Percentiles rank a stretch among this genome's conserved stretches.
These are phyloP conservation scores for Drosophila pectinifera DNA, from an alignment of 1,140 invertebrate genomes.

Conservation along the genomic window DNA sequence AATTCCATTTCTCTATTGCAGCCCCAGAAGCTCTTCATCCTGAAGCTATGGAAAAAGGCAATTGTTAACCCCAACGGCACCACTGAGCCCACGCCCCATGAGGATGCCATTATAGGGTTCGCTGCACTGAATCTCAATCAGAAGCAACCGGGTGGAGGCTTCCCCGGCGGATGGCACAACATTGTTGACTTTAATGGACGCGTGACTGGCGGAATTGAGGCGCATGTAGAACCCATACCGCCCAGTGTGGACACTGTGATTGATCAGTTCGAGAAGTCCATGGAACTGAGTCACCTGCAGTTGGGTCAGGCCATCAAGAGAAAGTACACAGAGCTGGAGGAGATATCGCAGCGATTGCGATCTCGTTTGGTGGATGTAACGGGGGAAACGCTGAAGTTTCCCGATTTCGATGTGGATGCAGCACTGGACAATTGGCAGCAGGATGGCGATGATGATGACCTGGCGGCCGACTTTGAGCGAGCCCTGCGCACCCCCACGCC, in stretches of 20 bases:
- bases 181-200: slow-evolving; percentile 88
- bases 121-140: slow-evolving; percentile 87
- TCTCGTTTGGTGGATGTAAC: slow-evolving; percentile 87
- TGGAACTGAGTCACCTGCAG: slow-evolving; percentile 69
- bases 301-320: slow-evolving; percentile 86
- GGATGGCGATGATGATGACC: slow-evolving; percentile 86
- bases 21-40: slow-evolving; percentile 87
- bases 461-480: slow-evolving; percentile 85
- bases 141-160: slow-evolving; percentile 85
- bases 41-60: slow-evolving; percentile 87
- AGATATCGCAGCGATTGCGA: slow-evolving; percentile 87
- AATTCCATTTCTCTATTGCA: slow-evolving; percentile 62
- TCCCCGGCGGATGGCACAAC: slow-evolving; percentile 88
- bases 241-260: slow-evolving; percentile 63
- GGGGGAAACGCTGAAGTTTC: slow-evolving; percentile 85
- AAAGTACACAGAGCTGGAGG: slow-evolving; percentile 88
- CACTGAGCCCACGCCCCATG: slow-evolving; percentile 85
- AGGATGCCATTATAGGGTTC: slow-evolving; percentile 87
- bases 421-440: slow-evolving; percentile 75
- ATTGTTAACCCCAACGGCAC: slow-evolving; percentile 54
- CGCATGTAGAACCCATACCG: slow-evolving; percentile 70
- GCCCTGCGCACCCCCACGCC: slow-evolving; percentile 78
- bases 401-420: slow-evolving; percentile 56
- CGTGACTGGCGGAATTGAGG: slow-evolving; percentile 88
- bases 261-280: slow-evolving; percentile 66